phyloP scores from a whole-genome alignment of 2,797 vertebrate genomes.

The Schizothorax lantsangensis region DNA sequence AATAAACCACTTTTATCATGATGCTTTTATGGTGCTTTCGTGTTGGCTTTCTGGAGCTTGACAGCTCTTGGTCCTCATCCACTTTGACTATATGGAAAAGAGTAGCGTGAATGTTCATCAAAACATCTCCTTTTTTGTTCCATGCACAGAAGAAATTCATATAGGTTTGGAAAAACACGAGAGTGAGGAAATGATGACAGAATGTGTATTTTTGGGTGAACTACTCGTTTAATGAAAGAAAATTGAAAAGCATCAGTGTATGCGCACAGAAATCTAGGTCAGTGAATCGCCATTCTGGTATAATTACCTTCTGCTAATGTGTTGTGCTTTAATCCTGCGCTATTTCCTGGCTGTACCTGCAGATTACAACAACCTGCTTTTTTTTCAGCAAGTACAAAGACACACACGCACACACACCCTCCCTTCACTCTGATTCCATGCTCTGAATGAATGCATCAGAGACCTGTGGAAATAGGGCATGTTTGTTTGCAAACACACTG shows the following conservation, averaged over 20 bases:
- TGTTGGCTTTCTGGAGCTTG: neutral
- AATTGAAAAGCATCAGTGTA: slow-evolving; percentile 74
- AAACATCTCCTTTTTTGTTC: neutral
- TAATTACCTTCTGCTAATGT: slow-evolving; percentile 76
- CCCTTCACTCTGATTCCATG: slow-evolving; percentile 30
- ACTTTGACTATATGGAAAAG: neutral
- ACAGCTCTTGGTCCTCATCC: neutral
- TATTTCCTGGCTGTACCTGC: slow-evolving; percentile 69
- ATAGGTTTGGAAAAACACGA: neutral
- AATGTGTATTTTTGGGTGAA: neutral
- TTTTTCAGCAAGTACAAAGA: slow-evolving; percentile 19
- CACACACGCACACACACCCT: neutral
- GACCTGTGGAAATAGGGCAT: slow-evolving; percentile 52
- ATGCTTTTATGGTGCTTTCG: neutral
- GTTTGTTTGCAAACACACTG: slow-evolving; percentile 35
- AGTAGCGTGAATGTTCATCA: neutral
- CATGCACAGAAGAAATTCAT: neutral
- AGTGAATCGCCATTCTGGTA: slow-evolving; percentile 68
- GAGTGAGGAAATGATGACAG: neutral
- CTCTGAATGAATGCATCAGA: slow-evolving; percentile 40
- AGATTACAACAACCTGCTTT: slow-evolving; percentile 72
- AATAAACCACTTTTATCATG: neutral
- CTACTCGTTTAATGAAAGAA: slow-evolving; percentile 69
- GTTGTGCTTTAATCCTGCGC: slow-evolving; percentile 73
- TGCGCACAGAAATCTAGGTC: slow-evolving; percentile 72